phyloP scores from a whole-genome alignment of 2,888 invertebrate species.

The Nemotelus nigrinus region DNA sequence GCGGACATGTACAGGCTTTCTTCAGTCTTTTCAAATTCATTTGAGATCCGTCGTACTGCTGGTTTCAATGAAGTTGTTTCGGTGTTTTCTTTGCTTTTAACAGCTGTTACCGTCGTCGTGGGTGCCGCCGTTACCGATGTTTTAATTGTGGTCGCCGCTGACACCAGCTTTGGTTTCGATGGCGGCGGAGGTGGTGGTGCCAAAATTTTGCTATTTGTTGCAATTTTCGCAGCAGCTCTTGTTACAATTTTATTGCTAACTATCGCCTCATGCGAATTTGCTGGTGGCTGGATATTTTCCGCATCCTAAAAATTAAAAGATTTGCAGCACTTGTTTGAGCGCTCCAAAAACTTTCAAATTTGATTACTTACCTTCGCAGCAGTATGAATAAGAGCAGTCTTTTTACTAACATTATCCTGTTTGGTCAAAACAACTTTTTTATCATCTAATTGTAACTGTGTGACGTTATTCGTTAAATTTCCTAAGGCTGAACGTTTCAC shows the following conservation, averaged over 20 bases:
- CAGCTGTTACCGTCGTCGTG: constrained; percentile 62
- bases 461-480: constrained; percentile 78
- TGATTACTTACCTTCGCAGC: constrained; percentile 15
- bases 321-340: not conserved
- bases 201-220: constrained; percentile 64
- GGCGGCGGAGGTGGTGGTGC: constrained; percentile 55
- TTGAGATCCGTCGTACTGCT: constrained; percentile 69
- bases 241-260: constrained; percentile 58
- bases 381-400: constrained; percentile 22
- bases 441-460: constrained; percentile 44
- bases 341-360: not conserved
- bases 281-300: constrained; percentile 57
- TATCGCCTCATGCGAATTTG: not conserved
- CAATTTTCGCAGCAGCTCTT: constrained; percentile 57
- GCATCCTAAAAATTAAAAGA: constrained; percentile 57
- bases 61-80: constrained; percentile 59
- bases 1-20: constrained; percentile 82
- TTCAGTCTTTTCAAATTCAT: constrained; percentile 78
- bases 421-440: constrained; percentile 59
- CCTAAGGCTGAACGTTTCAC: constrained; percentile 86
- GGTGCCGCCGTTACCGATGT: constrained; percentile 63
- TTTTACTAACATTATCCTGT: constrained; percentile 51
- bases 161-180: constrained; percentile 3
- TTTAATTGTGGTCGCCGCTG: not conserved
- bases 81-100: constrained; percentile 61